These are phyloP conservation scores for Paracentrotus lividus DNA, from an alignment of 53 echinoderm and acorn worm species.

Conservation along the genomic window DNA sequence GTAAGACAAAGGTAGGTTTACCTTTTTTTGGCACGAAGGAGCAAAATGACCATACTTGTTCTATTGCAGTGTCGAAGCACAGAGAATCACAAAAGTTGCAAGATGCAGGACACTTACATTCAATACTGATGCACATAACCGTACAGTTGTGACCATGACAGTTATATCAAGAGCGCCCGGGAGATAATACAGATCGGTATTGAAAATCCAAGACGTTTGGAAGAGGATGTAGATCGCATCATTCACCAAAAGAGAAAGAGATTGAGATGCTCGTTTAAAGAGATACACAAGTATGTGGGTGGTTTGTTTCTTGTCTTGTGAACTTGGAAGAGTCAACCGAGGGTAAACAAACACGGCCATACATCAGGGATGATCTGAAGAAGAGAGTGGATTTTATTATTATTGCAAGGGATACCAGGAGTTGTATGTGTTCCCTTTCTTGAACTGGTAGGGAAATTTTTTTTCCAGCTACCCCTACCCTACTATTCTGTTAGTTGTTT, in stretches of 20 bases:
- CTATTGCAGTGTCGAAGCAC: too few relatives aligned
- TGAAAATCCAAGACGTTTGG: background rate
- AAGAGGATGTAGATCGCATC: constrained; percentile 24
- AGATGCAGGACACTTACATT: too few relatives aligned
- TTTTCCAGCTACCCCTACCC: background rate
- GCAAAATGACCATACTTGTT: too few relatives aligned
- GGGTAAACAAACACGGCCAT: constrained; percentile 34
- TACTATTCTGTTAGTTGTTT: too few relatives aligned
- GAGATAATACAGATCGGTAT: background rate
- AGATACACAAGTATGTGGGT: background rate
- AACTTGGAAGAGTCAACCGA: background rate
- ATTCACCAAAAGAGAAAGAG: background rate
- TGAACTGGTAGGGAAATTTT: background rate
- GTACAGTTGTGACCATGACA: too few relatives aligned
- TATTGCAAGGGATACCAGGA: background rate
- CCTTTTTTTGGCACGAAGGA: too few relatives aligned
- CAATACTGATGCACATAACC: too few relatives aligned
- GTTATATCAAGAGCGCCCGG: background rate
- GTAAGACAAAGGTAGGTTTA: too few relatives aligned
- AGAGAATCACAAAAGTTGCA: too few relatives aligned
- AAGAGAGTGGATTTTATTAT: too few relatives aligned
- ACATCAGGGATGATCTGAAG: constrained; percentile 2
- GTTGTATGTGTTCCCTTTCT: background rate
- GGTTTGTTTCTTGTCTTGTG: background rate
- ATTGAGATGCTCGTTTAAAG: constrained; percentile 17